Evolutionary conservation across 2,888 invertebrate genomes (phyloP).

Genomic region (Pyrochroa serraticornis): DNA sequence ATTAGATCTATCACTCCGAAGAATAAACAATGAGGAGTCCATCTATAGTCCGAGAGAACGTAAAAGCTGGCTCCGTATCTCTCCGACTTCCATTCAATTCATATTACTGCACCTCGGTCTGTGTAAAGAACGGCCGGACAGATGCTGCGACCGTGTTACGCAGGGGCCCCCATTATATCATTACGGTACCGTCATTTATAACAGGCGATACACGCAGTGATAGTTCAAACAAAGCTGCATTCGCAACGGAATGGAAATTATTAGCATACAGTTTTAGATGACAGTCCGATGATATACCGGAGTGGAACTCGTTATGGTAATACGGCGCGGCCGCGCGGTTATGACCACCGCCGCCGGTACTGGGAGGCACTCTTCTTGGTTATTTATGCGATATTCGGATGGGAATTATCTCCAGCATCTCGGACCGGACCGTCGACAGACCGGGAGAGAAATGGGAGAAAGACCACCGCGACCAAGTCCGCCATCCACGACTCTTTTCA

Average conservation of each 20-base stretch:
- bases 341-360: slow-evolving; percentile 49
- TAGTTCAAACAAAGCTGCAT: slow-evolving; percentile 56
- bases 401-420: slow-evolving; percentile 32
- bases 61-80: neutral
- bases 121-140: slow-evolving; percentile 6
- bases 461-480: no score
- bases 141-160: slow-evolving; percentile 46
- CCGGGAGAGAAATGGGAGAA: no score
- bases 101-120: slow-evolving; percentile 22
- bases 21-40: neutral
- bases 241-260: slow-evolving; percentile 56
- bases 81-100: slow-evolving; percentile 32
- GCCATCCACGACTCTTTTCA: no score
- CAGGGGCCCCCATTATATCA: slow-evolving; percentile 45
- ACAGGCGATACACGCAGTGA: slow-evolving; percentile 44
- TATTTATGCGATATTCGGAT: slow-evolving; percentile 55
- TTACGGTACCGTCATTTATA: slow-evolving; percentile 47
- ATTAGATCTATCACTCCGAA: neutral
- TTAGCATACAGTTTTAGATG: slow-evolving; percentile 59
- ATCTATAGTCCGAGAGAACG: neutral
- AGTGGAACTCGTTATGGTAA: slow-evolving; percentile 59
- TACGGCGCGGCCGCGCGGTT: slow-evolving; percentile 45
- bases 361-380: slow-evolving; percentile 54
- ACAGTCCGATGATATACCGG: slow-evolving; percentile 58
- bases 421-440: no score